Conservation (phyloP, 2,797 vertebrate genomes). For the Triplophysa bombifrons region DNA sequence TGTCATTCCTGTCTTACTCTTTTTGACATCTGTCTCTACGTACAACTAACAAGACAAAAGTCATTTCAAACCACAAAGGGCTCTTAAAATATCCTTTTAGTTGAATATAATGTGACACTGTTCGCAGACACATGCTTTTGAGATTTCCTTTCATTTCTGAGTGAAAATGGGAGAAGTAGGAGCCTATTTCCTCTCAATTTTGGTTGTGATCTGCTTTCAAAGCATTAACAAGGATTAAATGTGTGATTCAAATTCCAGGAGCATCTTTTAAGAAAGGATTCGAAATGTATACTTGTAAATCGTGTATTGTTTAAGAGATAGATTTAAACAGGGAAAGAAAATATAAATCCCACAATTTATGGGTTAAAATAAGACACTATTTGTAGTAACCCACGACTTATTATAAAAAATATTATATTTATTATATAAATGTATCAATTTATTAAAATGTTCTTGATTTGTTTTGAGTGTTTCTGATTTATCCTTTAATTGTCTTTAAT, state of each 20-base stretch:
- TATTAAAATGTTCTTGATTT: not conserved
- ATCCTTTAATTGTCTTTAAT: not conserved
- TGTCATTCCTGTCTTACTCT: constrained; percentile 26
- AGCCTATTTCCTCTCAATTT: constrained; percentile 49
- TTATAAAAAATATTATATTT: too few species aligned
- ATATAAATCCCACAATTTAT: not conserved
- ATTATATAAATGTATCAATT: too few species aligned
- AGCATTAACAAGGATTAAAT: constrained; percentile 40
- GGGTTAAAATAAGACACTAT: not conserved
- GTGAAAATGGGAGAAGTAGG: constrained; percentile 29
- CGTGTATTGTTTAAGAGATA: not conserved
- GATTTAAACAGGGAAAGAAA: not conserved
- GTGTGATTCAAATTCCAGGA: constrained; percentile 49
- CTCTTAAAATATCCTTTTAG: constrained; percentile 53
- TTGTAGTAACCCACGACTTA: too few species aligned
- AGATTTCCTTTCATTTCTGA: constrained; percentile 46
- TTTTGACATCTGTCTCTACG: constrained; percentile 17
- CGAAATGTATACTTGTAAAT: not conserved
- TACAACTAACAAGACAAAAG: constrained; percentile 49
- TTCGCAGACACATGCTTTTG: constrained; percentile 43
- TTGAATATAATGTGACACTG: constrained; percentile 46
- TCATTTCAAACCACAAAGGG: constrained; percentile 41
- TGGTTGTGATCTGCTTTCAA: constrained; percentile 31
- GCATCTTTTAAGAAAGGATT: constrained; percentile 33
- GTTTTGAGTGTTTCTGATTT: not conserved